Conservation (phyloP, 2,888 invertebrate species). For the Drosophila heteroneura region DNA sequence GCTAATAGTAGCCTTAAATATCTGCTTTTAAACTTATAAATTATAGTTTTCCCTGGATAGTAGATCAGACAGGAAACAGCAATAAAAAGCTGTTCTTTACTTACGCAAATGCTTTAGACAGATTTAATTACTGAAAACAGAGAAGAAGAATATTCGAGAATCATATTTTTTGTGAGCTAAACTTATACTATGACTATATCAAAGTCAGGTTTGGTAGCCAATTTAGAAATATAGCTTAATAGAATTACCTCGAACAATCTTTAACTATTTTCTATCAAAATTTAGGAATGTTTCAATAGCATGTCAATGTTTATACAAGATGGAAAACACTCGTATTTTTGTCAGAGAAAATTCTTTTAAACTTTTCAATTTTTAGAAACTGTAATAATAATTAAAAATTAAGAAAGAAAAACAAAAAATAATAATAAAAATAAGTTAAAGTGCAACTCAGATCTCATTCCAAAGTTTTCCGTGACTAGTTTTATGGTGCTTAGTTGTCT, state of each 20-base stretch:
- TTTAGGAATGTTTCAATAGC: no score
- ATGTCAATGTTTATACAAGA: no score
- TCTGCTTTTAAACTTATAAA: neutral
- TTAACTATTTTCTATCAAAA: neutral
- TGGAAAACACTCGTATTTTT: no score
- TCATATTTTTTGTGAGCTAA: neutral
- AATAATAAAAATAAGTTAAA: neutral
- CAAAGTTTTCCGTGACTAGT: constrained; percentile 8
- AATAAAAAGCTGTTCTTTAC: neutral
- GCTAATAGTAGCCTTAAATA: neutral
- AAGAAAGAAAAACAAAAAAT: neutral
- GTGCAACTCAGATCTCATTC: neutral
- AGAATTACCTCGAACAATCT: neutral
- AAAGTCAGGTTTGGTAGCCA: neutral
- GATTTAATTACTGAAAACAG: neutral
- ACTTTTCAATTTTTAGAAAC: neutral
- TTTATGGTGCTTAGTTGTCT: neutral
- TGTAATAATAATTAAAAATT: neutral
- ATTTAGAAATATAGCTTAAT: neutral
- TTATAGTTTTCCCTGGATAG: neutral
- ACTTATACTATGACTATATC: neutral
- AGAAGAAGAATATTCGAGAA: neutral
- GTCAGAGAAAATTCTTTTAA: neutral
- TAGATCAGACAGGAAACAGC: neutral
- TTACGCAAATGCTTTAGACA: neutral